Evolutionary conservation across 2,113 vertebrate genomes (phyloP), one percentile per base, ranked within the genome.

Genomic region (Oxygymnocypris stewartii): DNA sequence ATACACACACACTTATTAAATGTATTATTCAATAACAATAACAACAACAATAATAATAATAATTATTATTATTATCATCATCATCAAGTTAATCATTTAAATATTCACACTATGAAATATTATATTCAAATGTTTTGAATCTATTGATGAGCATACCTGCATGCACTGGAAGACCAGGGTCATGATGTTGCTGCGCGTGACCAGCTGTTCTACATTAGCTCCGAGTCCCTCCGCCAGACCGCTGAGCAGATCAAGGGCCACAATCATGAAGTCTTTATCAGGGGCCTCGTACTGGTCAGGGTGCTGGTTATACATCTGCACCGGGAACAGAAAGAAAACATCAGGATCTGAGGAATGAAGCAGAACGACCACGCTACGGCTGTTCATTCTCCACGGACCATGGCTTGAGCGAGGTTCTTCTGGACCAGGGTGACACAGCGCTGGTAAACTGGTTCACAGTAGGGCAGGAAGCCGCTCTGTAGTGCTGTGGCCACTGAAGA

Each of bases 221-320:
- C 98, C 98, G 0, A 99, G 93, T 3, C 98, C 98, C 91, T 99
- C 98, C 0, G 98, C 98, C 92, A 99, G 90, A 7, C 98, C 98
- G 0, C 98, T 99, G 49, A 99, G 93, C 88, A 99, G 93, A 86
- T 99, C 98, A 88, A 99, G 91, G 0, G 98, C 98, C 89, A 99
- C 98, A 0, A 99, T 99, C 98, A 99, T 99, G 92, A 99, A 99
- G 86, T 99, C 98, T 90, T 99, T 99, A 91, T 99, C 97, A 0
- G 98, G 98, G 1, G 98, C 97, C 88, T 99, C 98, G 0, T 98
- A 99, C 91, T 98, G 98, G 88, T 98, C 97, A 0, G 98, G 97
- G 88, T 98, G 97, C 88, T 98, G 97, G 91, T 94, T 97, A 88
- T 98, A 98, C 97, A 99, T 98, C 97, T 98, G 88, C 0, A 42